Conservation (phyloP, 1,140 invertebrate genomes). For the Neelides sp. region DNA sequence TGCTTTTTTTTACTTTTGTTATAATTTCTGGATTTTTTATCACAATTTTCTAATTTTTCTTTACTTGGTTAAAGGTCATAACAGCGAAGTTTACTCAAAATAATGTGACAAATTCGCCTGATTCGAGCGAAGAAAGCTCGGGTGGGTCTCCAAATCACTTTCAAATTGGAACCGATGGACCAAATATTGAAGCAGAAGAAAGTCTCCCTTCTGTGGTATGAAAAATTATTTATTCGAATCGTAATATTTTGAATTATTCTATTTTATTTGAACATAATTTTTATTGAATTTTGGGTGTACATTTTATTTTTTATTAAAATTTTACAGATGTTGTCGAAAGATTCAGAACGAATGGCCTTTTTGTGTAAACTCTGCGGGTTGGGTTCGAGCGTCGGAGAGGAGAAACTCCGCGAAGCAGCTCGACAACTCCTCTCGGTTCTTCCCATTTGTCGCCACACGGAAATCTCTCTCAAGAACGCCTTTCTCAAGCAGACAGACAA, state of each 20-base stretch:
- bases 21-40: neutral
- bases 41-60: neutral
- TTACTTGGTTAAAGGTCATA: conserved; percentile 5
- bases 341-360: conserved; percentile 68
- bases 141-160: conserved; percentile 74
- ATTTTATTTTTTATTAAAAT: neutral
- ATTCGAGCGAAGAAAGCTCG: conserved; percentile 75
- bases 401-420: conserved; percentile 68
- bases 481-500: conserved; percentile 34
- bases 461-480: conserved; percentile 48
- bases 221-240: conserved; percentile 29
- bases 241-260: neutral
- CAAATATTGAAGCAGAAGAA: conserved; percentile 71
- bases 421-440: conserved; percentile 75
- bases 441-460: conserved; percentile 68
- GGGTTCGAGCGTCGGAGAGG: conserved; percentile 65
- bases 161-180: conserved; percentile 42
- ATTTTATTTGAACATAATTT: neutral
- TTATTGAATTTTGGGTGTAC: neutral
- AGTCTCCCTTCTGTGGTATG: conserved; percentile 79
- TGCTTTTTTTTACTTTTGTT: conserved; percentile 18
- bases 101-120: conserved; percentile 71
- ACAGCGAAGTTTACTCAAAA: conserved; percentile 67
- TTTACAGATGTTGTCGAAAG: conserved; percentile 57
- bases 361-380: conserved; percentile 81